Base-by-base conservation (phyloP, 1,140 invertebrate genomes). In the Drosophila albomicans region DNA sequence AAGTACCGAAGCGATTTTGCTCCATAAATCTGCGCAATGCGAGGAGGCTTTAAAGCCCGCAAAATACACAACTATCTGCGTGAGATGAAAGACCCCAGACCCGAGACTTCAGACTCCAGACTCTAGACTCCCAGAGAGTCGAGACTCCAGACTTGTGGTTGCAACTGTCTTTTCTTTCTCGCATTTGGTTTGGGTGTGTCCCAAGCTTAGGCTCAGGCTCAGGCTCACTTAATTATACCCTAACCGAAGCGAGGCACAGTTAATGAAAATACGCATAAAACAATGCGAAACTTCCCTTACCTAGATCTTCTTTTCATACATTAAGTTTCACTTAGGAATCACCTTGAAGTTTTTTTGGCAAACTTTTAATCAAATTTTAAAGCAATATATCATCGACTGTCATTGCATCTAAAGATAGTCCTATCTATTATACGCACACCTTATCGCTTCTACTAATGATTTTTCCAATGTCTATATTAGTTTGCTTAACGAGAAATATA, bases 11-110 rank as follows among this genome's bases (percentile, higher is more conserved):
- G 66, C 20, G 30, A 62, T 30, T 89, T 82, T 89, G 86, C 79
- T 89, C 78, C 86, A 89, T 89, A 89, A 89, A 89, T 89, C 85
- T 89, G 78, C 71, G 73, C 77, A 78, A 80, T 80, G 79, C 66
- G 74, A 69, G 77, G 77, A 76, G 75, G 28, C 11, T 28, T 78
- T 79, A 88, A 78, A 74, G 76, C 68, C 79, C 46, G 57, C 56
- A 68, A 61, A 32, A 57, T 57, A 30, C 16, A 16, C n/a, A 45
- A 52, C 20, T 70, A 82, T 77, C 81, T 78, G 77, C 75, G 71
- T 79, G 82, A 68, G 82, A 72, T 86, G 82, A 71, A 54, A 51
- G 35, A 2, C 35, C 46, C 2, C 30, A 25, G 38, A n/a, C 43
- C 58, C 10, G 28, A 49, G 7, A 49, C 5, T 8, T 3, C 13